Percentiles rank a stretch among this genome's conserved stretches.
Evolutionary conservation across 2,888 invertebrate species (phyloP).

Genomic region (Acleris laterana): DNA sequence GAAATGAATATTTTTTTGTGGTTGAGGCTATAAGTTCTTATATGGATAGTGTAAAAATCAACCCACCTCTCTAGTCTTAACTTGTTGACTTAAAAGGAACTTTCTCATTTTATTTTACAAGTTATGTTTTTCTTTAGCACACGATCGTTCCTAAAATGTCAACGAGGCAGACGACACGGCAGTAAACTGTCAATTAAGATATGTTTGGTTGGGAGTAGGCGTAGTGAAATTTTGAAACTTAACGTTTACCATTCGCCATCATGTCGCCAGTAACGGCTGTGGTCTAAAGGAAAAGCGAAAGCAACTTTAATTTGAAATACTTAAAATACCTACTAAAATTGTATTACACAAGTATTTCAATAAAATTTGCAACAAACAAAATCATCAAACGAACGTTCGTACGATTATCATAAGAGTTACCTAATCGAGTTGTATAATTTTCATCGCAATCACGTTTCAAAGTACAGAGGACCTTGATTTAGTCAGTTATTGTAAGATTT

Average conservation of each 20-base stretch:
- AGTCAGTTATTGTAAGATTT: too few species aligned
- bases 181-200: constrained; percentile 31
- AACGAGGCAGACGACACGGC: constrained; percentile 9
- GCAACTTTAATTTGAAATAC: neutral
- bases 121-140: neutral
- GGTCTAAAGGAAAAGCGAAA: constrained; percentile 28
- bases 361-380: constrained; percentile 7
- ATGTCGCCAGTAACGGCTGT: constrained; percentile 6
- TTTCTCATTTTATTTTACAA: neutral
- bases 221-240: constrained; percentile 47
- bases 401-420: constrained; percentile 24
- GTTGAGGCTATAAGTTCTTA: too few species aligned
- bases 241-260: constrained; percentile 44
- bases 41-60: too few species aligned
- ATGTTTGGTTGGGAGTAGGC: constrained; percentile 39
- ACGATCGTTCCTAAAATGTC: constrained; percentile 20
- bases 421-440: constrained; percentile 32
- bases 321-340: too few species aligned
- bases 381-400: constrained; percentile 6
- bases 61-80: too few species aligned
- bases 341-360: too few species aligned
- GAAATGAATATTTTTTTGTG: too few species aligned
- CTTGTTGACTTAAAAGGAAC: too few species aligned
- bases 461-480: constrained; percentile 2
- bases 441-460: constrained; percentile 37